These are phyloP conservation scores for Heterohyrax brucei DNA, from an alignment of 2,797 vertebrate species.

Conservation along the genomic window DNA sequence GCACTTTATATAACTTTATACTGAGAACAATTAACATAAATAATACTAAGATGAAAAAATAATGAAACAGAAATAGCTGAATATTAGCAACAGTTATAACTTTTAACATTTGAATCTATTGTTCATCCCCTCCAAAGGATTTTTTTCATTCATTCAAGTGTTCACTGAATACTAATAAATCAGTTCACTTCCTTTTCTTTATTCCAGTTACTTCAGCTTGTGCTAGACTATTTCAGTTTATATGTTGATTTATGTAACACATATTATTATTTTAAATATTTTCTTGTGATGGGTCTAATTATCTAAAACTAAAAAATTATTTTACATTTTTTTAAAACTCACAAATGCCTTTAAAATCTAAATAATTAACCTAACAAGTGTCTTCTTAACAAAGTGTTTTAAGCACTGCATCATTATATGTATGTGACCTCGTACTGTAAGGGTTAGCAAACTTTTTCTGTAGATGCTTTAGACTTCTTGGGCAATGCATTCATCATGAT, in stretches of 20 bases:
- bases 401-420: not conserved
- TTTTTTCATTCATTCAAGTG: not conserved
- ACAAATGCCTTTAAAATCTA: slow-evolving; percentile 63
- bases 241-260: not conserved
- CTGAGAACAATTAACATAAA: not conserved
- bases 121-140: not conserved
- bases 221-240: slow-evolving; percentile 16
- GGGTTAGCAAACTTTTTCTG: slow-evolving; percentile 7
- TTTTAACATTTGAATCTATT: slow-evolving; percentile 7
- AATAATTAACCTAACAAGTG: slow-evolving; percentile 23
- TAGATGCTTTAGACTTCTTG: slow-evolving; percentile 67
- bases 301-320: slow-evolving; percentile 59
- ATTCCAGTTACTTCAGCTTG: slow-evolving; percentile 21
- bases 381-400: slow-evolving; percentile 36
- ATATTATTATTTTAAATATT: slow-evolving; percentile 48
- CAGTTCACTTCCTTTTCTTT: not conserved
- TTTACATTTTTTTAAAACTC: slow-evolving; percentile 32
- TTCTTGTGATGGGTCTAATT: slow-evolving; percentile 3
- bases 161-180: not conserved
- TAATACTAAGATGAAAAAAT: not conserved
- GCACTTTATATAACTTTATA: not conserved
- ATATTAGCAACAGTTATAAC: slow-evolving; percentile 1
- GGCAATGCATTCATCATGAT: not conserved
- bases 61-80: slow-evolving; percentile 43
- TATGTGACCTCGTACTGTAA: not conserved